Evolutionary conservation across 1,140 invertebrate species (phyloP).

Genomic region (Macrotrachela quadricornifera): DNA sequence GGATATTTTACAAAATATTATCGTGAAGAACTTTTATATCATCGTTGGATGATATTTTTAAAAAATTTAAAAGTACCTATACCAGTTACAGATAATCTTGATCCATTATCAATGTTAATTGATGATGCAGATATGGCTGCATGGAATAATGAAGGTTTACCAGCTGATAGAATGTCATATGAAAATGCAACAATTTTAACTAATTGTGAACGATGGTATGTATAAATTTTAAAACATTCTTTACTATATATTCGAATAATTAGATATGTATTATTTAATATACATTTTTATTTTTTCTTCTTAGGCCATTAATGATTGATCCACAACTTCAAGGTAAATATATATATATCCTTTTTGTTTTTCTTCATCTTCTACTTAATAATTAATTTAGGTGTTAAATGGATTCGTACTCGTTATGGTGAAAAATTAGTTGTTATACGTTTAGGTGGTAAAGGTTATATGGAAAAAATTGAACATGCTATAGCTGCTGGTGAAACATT

Average conservation of each 20-base stretch:
- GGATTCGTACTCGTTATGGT: too few species aligned
- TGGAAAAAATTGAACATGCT: neutral
- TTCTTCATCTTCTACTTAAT: too few species aligned
- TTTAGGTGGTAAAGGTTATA: neutral
- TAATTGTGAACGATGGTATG: constrained; percentile 49
- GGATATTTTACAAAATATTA: constrained; percentile 44
- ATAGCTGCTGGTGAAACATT: constrained; percentile 22
- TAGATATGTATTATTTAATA: too few species aligned
- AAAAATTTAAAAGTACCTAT: constrained; percentile 51
- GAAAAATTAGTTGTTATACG: too few species aligned
- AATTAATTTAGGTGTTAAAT: too few species aligned
- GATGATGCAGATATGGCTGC: neutral
- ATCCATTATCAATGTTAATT: constrained; percentile 23
- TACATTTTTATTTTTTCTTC: constrained; percentile 11
- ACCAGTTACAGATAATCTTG: constrained; percentile 62
- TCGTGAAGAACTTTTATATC: constrained; percentile 48
- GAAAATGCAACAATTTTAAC: constrained; percentile 42
- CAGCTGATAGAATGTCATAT: neutral
- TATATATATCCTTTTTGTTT: constrained; percentile 11
- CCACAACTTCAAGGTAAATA: constrained; percentile 18
- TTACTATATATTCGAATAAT: too few species aligned
- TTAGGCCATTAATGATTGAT: constrained; percentile 39
- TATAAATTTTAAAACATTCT: too few species aligned
- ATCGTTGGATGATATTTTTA: constrained; percentile 45
- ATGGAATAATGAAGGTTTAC: neutral